Percentiles rank a stretch among this genome's conserved stretches.
phyloP scores from a whole-genome alignment of 1,140 invertebrate species.

The Lethrus apterus region DNA sequence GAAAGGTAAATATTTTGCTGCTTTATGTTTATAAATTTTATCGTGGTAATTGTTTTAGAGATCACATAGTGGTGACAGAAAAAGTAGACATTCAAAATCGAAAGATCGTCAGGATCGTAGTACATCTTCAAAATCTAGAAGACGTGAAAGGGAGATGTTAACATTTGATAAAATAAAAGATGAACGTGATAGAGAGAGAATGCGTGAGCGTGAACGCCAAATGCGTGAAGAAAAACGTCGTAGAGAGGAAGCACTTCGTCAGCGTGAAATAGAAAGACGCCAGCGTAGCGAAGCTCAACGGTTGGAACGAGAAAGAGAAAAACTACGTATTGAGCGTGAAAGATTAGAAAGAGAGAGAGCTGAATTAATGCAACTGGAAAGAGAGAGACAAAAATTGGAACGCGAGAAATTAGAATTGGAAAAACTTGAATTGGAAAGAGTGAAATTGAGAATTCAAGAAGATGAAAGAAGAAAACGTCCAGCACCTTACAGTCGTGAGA shows the following conservation, averaged over 20 bases:
- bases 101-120: constrained; percentile 1
- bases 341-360: constrained; percentile 71
- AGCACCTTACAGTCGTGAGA: constrained; percentile 38
- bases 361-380: constrained; percentile 69
- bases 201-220: constrained; percentile 67
- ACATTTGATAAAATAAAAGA: constrained; percentile 44
- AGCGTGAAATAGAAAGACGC: constrained; percentile 68
- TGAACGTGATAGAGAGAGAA: constrained; percentile 68
- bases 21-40: not conserved
- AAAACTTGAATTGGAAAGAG: constrained; percentile 70
- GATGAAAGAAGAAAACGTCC: constrained; percentile 43
- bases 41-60: constrained; percentile 13
- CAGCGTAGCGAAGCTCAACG: constrained; percentile 73
- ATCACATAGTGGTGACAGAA: constrained; percentile 16
- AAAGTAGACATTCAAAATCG: constrained; percentile 13
- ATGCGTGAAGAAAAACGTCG: constrained; percentile 73
- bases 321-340: constrained; percentile 66
- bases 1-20: no score
- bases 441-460: constrained; percentile 52
- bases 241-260: constrained; percentile 59
- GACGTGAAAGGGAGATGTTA: constrained; percentile 17
- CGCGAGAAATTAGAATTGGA: constrained; percentile 77
- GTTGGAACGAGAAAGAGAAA: constrained; percentile 70
- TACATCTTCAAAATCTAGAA: constrained; percentile 12
- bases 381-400: constrained; percentile 72